Evolutionary conservation across 2,113 vertebrate species (phyloP).

Genomic region (Climacteris rufus): DNA sequence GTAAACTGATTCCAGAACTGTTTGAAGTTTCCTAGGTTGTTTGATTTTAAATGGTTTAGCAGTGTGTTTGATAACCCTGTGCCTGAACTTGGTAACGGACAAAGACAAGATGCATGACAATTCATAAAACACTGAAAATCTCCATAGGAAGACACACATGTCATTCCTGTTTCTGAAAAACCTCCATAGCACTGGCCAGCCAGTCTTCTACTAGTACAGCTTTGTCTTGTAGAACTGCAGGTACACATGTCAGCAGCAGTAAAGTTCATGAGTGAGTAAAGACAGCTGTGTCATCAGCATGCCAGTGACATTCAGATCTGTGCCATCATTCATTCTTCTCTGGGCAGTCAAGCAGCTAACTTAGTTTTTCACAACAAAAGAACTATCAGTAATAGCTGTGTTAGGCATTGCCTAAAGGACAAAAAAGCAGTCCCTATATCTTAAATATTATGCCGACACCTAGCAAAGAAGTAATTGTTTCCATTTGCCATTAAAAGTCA

Average conservation of each 20-base stretch:
- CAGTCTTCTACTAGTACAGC: neutral
- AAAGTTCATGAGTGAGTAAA: neutral
- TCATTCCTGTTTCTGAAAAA: neutral
- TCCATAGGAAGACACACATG: neutral
- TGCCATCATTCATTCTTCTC: neutral
- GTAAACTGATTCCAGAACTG: neutral
- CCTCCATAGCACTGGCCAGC: fast-evolving
- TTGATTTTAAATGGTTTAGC: neutral
- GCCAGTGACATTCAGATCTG: neutral
- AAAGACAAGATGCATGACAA: neutral
- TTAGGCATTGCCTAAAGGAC: neutral
- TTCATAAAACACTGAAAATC: neutral
- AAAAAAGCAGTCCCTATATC: neutral
- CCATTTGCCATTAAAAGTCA: neutral
- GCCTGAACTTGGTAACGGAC: neutral
- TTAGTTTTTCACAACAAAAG: neutral
- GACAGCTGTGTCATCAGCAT: fast-evolving
- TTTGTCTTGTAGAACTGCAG: neutral
- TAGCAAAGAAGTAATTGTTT: neutral
- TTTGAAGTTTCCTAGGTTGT: neutral
- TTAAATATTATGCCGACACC: neutral
- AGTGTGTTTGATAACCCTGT: neutral
- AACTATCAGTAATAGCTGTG: neutral
- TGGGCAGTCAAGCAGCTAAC: neutral
- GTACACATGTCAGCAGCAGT: neutral